Evolutionary conservation across 2,888 invertebrate genomes (phyloP).

Genomic region (Hemaris fuciformis): DNA sequence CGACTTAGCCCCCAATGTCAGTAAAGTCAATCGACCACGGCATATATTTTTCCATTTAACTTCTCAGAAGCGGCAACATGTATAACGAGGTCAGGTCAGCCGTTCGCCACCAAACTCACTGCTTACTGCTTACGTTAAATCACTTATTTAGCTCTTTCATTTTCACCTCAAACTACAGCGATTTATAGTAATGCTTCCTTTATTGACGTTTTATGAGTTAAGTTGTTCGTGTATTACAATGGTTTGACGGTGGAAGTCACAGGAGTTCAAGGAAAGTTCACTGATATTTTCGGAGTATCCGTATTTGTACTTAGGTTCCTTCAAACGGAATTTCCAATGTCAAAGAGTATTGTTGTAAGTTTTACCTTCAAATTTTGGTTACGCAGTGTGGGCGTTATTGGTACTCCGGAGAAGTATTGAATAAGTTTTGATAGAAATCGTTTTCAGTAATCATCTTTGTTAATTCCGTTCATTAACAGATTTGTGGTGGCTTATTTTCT

Average conservation of each 20-base stretch:
- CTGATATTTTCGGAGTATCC: not conserved
- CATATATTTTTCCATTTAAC: slow-evolving; percentile 2
- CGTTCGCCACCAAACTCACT: slow-evolving; percentile 35
- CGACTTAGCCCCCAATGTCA: not conserved
- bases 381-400: no score
- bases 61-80: slow-evolving; percentile 27
- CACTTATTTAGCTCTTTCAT: slow-evolving; percentile 6
- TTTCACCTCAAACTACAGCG: not conserved
- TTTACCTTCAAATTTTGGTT: no score
- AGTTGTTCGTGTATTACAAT: slow-evolving; percentile 10
- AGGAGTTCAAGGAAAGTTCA: not conserved
- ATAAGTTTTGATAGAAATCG: no score
- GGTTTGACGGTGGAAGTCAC: not conserved
- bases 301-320: no score
- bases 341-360: no score
- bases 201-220: slow-evolving; percentile 19
- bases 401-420: no score
- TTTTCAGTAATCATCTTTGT: no score
- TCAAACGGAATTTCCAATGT: no score
- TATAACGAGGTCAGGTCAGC: slow-evolving; percentile 55
- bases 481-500: no score
- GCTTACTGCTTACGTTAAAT: slow-evolving; percentile 28
- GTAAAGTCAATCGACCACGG: slow-evolving; percentile 8
- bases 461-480: not conserved
- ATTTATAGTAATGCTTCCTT: slow-evolving; percentile 19